phyloP scores from a whole-genome alignment of 2,113 vertebrate species.

The Motacilla tschutschensis region DNA sequence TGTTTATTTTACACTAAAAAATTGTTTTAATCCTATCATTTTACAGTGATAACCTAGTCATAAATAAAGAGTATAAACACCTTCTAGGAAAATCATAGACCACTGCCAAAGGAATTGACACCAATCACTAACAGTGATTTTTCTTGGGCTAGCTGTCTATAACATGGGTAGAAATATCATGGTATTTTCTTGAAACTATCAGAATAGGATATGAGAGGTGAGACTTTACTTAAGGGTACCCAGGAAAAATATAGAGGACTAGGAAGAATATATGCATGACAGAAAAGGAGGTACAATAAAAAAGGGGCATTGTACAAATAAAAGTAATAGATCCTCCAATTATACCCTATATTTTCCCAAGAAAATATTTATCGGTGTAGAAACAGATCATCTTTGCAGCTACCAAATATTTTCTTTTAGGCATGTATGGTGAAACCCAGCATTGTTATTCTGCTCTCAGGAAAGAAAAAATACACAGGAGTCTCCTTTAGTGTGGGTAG shows the following conservation, averaged over 20 bases:
- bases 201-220: background rate
- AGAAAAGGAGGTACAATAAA: background rate
- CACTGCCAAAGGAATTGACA: background rate
- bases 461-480: background rate
- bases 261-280: background rate
- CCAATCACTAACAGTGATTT: background rate
- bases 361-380: background rate
- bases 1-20: background rate
- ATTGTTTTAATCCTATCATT: background rate
- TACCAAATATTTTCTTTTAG: background rate
- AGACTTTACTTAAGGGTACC: background rate
- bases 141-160: background rate
- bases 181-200: background rate
- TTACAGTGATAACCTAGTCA: background rate
- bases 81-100: background rate
- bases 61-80: background rate
- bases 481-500: background rate
- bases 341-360: background rate
- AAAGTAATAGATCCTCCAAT: rapidly evolving
- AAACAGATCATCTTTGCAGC: background rate
- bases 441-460: background rate
- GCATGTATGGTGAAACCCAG: background rate
- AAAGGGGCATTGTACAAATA: background rate
- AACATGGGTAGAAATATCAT: no score
- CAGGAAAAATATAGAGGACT: background rate